Base-by-base conservation (phyloP, 2,797 vertebrate genomes). In the Danio albolineatus region DNA sequence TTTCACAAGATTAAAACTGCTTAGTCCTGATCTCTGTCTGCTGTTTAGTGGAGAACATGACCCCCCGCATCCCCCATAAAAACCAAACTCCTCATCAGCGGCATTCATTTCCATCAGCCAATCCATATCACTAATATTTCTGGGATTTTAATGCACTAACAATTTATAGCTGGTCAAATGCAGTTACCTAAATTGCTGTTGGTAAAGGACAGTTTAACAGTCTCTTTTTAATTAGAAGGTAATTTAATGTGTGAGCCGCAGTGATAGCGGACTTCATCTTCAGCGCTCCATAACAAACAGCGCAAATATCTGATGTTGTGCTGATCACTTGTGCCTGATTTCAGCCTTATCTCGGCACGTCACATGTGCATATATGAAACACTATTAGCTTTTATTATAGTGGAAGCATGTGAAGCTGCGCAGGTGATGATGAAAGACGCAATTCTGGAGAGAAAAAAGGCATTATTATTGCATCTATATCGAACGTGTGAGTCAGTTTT, bases 1-100 rank as follows among this genome's bases (percentile, higher is more conserved):
- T 99, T 97, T 97, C 97, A 98, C 95, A 96, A 98, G 96, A 98
- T 98, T 97, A 97, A 98, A 98, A 97, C 96, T 95, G 95, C 95
- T 96, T 93, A 94, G 95, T 93, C 94, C 94, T 97, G 97, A 97
- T 96, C 96, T 94, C 93, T 92, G 90, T 92, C 95, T 94, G 90
- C 89, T 91, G 96, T 97, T 96, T 96, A 95, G 96, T 95, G 94
- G 95, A 95, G 94, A 94, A 93, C 93, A 84, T 73, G 96, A 96
- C 97, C 97, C 96, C 78, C 87, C 77, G 91, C 92, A 93, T 95
- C 92, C 76, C 87, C 92, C 95, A 85, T 96, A 92, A 95, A 95
- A 94, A 92, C 85, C 79, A 85, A 88, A 93, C 90, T 91, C 92
- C 89, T 93, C 91, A 94, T 94, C 92, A 94, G 95, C 94, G 94